These are phyloP conservation scores for Aurelia aurita DNA, from an alignment of 30 jellyfish, hydroid and myxozoan genomes.

Conservation along the genomic window DNA sequence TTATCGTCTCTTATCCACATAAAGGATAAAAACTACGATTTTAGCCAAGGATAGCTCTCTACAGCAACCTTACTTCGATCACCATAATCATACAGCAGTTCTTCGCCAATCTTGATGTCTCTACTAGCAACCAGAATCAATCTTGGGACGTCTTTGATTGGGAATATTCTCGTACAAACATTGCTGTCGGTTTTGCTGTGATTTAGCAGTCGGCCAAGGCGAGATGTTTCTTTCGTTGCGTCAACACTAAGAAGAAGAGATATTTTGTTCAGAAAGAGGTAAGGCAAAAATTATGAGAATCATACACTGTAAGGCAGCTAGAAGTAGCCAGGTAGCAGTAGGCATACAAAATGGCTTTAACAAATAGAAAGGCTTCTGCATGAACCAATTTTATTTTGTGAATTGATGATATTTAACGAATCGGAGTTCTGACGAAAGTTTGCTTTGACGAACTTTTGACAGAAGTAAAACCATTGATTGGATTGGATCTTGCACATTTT, in stretches of 20 bases:
- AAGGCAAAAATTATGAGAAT: too few relatives aligned
- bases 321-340: too few relatives aligned
- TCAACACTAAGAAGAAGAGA: conserved; percentile 80
- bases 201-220: conserved; percentile 96
- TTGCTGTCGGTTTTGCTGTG: conserved; percentile 92
- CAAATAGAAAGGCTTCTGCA: too few relatives aligned
- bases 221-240: conserved; percentile 94
- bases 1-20: too few relatives aligned
- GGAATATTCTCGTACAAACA: conserved; percentile 84
- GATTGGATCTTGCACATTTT: too few relatives aligned
- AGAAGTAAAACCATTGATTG: too few relatives aligned
- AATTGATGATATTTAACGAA: too few relatives aligned
- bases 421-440: too few relatives aligned
- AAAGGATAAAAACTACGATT: conserved; percentile 12
- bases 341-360: too few relatives aligned
- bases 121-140: conserved; percentile 88
- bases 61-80: conserved; percentile 90
- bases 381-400: too few relatives aligned
- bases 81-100: conserved; percentile 95
- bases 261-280: not conserved
- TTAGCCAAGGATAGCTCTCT: conserved; percentile 97
- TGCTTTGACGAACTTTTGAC: too few relatives aligned
- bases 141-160: conserved; percentile 81
- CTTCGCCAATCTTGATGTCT: conserved; percentile 86
- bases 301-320: too few relatives aligned